Percentiles rank a stretch among this genome's conserved stretches.
Conservation (phyloP, 2,888 invertebrate genomes). For the Lasioglossum villosulum region DNA sequence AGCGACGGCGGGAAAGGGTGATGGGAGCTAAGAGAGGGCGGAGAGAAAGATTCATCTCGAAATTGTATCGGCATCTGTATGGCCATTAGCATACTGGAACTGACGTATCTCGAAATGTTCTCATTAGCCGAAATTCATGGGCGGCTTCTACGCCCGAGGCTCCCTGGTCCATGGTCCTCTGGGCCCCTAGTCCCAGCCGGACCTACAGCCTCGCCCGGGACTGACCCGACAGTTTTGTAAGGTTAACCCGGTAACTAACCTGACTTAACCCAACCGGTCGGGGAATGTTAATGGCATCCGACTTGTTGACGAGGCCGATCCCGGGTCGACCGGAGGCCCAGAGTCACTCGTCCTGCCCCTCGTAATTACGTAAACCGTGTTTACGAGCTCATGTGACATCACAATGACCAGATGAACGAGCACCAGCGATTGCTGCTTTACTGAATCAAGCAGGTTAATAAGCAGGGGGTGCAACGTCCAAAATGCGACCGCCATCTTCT, state of each 20-base stretch:
- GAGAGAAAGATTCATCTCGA: constrained; percentile 83
- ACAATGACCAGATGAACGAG: constrained; percentile 34
- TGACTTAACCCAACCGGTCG: constrained; percentile 70
- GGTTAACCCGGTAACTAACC: constrained; percentile 74
- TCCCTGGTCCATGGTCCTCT: constrained; percentile 33
- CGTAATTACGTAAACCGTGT: constrained; percentile 69
- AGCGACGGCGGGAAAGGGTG: constrained; percentile 35
- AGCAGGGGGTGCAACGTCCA: neutral
- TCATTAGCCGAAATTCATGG: constrained; percentile 85
- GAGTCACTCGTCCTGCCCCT: constrained; percentile 21
- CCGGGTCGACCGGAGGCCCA: constrained; percentile 35
- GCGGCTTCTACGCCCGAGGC: constrained; percentile 81
- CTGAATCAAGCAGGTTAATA: constrained; percentile 32
- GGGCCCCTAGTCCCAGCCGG: constrained; percentile 26
- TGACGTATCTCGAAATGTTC: constrained; percentile 85
- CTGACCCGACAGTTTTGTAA: constrained; percentile 72
- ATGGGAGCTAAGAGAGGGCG: constrained; percentile 50
- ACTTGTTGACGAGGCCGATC: constrained; percentile 69
- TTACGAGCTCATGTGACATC: constrained; percentile 62
- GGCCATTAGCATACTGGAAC: constrained; percentile 85
- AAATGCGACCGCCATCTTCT: neutral
- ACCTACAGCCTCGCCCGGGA: constrained; percentile 74
- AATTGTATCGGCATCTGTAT: constrained; percentile 85
- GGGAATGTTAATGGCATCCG: constrained; percentile 72
- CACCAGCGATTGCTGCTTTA: neutral